phyloP scores from a whole-genome alignment of 2,888 invertebrate species.

The Nezara viridula region DNA sequence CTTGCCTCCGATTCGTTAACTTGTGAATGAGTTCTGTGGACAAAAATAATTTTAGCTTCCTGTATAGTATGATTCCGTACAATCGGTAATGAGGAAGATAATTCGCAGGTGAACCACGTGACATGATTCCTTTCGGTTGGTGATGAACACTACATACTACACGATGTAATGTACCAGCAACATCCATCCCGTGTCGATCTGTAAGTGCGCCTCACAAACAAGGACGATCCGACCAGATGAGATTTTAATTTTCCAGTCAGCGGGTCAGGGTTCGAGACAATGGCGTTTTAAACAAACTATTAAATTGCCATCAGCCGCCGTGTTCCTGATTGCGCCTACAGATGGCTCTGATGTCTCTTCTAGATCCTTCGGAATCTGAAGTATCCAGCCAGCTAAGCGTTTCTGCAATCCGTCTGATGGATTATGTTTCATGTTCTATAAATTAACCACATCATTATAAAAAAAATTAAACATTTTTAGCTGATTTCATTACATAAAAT shows the following conservation, averaged over 20 bases:
- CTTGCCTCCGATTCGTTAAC: no score
- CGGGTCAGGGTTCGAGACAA: conserved; percentile 47
- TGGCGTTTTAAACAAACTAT: conserved; percentile 51
- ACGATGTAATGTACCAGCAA: neutral
- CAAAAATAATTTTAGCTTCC: no score
- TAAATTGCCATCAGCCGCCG: conserved; percentile 44
- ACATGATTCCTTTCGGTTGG: no score
- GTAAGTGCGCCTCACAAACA: neutral
- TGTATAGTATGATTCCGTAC: no score
- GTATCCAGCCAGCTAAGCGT: neutral
- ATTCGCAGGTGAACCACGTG: no score
- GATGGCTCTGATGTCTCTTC: conserved; percentile 15
- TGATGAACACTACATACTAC: neutral
- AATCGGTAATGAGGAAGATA: no score
- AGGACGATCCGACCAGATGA: conserved; percentile 2
- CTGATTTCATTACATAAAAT: no score
- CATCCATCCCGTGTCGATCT: neutral
- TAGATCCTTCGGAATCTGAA: neutral
- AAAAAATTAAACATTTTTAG: no score
- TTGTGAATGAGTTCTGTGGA: no score
- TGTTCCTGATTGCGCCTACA: neutral
- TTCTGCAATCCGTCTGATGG: neutral
- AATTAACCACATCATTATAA: no score
- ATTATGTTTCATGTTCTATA: neutral
- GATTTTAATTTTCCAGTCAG: conserved; percentile 49